Percentiles rank a stretch among this genome's conserved stretches.
Conservation (phyloP, 2,888 invertebrate genomes). For the Aphidius colemani region DNA sequence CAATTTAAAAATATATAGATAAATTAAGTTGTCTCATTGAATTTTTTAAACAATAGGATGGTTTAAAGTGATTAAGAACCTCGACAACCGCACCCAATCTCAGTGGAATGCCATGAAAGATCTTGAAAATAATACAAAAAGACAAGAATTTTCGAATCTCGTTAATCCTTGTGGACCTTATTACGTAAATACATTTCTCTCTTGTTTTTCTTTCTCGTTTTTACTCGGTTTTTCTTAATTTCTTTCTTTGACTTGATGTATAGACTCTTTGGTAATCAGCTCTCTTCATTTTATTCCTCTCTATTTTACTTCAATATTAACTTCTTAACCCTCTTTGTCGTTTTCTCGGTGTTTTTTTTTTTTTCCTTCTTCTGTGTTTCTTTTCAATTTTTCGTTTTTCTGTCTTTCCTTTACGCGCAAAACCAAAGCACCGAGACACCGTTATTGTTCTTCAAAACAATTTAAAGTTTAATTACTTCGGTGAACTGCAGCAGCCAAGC, state of each 20-base stretch:
- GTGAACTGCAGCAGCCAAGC: slow-evolving; percentile 49
- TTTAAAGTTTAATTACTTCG: slow-evolving; percentile 51
- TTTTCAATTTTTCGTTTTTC: background rate
- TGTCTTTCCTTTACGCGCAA: slow-evolving; percentile 10
- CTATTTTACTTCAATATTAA: too few relatives aligned
- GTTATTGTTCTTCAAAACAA: slow-evolving; percentile 52
- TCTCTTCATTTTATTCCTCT: too few relatives aligned
- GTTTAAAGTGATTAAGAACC: too few relatives aligned
- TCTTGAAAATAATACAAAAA: slow-evolving; percentile 3
- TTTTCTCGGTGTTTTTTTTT: background rate
- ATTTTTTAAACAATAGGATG: too few relatives aligned
- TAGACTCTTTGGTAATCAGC: too few relatives aligned
- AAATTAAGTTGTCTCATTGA: too few relatives aligned
- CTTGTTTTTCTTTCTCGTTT: background rate
- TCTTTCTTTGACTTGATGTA: background rate
- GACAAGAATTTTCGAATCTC: slow-evolving; percentile 18
- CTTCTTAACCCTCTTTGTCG: slow-evolving; percentile 15
- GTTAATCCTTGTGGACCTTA: slow-evolving; percentile 23
- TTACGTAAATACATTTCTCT: slow-evolving; percentile 20
- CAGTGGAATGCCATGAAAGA: slow-evolving; percentile 14
- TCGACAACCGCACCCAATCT: slow-evolving; percentile 7
- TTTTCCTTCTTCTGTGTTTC: background rate
- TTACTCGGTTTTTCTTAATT: slow-evolving; percentile 1
- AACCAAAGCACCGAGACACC: slow-evolving; percentile 25
- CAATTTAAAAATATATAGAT: too few relatives aligned